These are phyloP conservation scores for Phenganax marumi DNA, from an alignment of 92 coral and sea anemone species.

Conservation along the genomic window DNA sequence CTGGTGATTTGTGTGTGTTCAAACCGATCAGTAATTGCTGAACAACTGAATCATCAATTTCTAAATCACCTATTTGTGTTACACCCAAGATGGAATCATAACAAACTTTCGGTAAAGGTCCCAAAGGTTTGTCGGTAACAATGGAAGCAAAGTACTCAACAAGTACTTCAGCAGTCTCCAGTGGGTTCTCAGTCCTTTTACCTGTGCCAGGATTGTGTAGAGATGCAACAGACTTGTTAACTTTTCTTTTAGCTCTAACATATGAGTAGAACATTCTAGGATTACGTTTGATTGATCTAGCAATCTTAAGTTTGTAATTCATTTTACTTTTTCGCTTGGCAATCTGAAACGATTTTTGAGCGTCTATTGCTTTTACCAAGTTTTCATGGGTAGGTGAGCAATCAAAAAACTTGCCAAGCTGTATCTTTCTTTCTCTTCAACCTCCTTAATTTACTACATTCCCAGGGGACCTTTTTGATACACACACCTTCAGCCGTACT, in stretches of 20 bases:
- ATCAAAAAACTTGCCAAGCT: conserved; percentile 13
- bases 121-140: background rate
- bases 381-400: conserved; percentile 8
- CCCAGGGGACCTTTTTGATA: conserved; percentile 7
- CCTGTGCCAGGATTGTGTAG: conserved; percentile 2
- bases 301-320: background rate
- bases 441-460: conserved; percentile 5
- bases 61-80: background rate
- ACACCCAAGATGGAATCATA: background rate
- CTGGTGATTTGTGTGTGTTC: conserved; percentile 4
- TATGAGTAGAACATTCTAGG: conserved; percentile 22
- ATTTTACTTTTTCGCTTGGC: background rate
- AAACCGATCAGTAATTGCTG: background rate
- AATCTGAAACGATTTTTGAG: background rate
- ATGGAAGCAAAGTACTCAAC: conserved; percentile 6
- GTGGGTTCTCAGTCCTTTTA: background rate
- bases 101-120: background rate
- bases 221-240: background rate
- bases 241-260: conserved; percentile 28
- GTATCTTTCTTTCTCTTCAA: conserved; percentile 8
- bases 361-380: background rate
- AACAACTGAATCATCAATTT: background rate
- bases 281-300: background rate
- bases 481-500: conserved; percentile 4
- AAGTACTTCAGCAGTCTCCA: conserved; percentile 1